Base-by-base conservation (phyloP, 2,797 vertebrate genomes). In the Oreonectes daqikongensis region DNA sequence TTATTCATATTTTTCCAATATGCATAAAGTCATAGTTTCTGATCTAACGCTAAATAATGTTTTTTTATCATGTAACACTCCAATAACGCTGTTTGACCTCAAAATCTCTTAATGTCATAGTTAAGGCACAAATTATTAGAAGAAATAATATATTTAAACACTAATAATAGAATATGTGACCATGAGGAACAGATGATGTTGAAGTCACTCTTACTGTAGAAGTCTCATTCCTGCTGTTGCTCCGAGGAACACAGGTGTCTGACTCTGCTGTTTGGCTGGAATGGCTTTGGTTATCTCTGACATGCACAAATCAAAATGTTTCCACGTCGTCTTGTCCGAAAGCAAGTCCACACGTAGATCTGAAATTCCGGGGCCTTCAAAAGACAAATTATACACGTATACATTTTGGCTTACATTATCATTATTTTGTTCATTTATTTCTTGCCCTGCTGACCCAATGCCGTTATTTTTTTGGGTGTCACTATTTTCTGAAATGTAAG, bases 211-310 rank as follows among this genome's bases (percentile, higher is more conserved):
- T 88, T 92, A 99, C 97, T 94, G 93, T 69, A 99, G 88, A 67
- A 99, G 85, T 77, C 97, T 94, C 97, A 99, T 98, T 77, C 97
- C 97, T n/a, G 96, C 97, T 0, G 97, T 99, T 61, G 97, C 96
- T 30, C 96, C 96, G 28, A 99, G 89, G 85, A 95, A 96, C 17
- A 95, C 72, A 28, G 89, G 89, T 0, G 95, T 97, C 59, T 75
- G 90, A 17, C 85, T 88, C n/a, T 92, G 94, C 69, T 95, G 92
- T 66, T 82, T 78, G 7, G 42, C n/a, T 3, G 97, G 96, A 81
- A 99, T 90, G 35, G 22, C 73, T 10, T 80, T 59, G 50, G 73
- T 89, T 66, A 96, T 85, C 17, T 87, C 68, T 50, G 80, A 77
- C 89, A 97, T 94, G 72, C 97, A 98, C 0, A 35, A 42, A 53